Percentiles rank a stretch among this genome's conserved stretches.
phyloP scores from a whole-genome alignment of 2,797 vertebrate species.

The Salarias fasciatus region DNA sequence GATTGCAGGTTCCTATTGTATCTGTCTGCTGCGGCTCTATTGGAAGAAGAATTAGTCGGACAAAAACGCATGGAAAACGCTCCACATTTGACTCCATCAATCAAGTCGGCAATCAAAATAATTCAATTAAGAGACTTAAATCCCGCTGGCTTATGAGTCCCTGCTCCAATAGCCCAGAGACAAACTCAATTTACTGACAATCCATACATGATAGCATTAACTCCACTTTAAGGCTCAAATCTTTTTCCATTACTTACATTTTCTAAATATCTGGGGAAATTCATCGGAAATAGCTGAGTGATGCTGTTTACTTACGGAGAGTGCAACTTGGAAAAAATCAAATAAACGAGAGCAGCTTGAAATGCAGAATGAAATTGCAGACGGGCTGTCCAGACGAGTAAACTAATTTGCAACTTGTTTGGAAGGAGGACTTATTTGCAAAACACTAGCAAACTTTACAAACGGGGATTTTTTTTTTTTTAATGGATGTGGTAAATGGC shows the following conservation, averaged over 20 bases:
- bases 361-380: constrained; percentile 57
- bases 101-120: constrained; percentile 85
- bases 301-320: constrained; percentile 58
- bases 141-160: constrained; percentile 76
- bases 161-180: constrained; percentile 73
- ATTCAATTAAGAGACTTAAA: constrained; percentile 83
- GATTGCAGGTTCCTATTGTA: constrained; percentile 82
- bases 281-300: constrained; percentile 57
- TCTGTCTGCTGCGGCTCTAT: constrained; percentile 76
- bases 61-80: constrained; percentile 73
- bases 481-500: constrained; percentile 57
- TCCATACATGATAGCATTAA: constrained; percentile 80
- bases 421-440: constrained; percentile 46
- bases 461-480: constrained; percentile 60
- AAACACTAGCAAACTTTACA: constrained; percentile 60
- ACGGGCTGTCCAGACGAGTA: constrained; percentile 59
- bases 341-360: constrained; percentile 64
- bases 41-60: constrained; percentile 78
- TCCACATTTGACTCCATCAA: constrained; percentile 84
- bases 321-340: constrained; percentile 47
- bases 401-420: constrained; percentile 72
- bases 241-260: constrained; percentile 78
- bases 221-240: constrained; percentile 74
- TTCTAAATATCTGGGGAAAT: constrained; percentile 74
- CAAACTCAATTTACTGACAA: constrained; percentile 82